phyloP scores from a whole-genome alignment of 2,888 invertebrate species.

The Boloria selene region DNA sequence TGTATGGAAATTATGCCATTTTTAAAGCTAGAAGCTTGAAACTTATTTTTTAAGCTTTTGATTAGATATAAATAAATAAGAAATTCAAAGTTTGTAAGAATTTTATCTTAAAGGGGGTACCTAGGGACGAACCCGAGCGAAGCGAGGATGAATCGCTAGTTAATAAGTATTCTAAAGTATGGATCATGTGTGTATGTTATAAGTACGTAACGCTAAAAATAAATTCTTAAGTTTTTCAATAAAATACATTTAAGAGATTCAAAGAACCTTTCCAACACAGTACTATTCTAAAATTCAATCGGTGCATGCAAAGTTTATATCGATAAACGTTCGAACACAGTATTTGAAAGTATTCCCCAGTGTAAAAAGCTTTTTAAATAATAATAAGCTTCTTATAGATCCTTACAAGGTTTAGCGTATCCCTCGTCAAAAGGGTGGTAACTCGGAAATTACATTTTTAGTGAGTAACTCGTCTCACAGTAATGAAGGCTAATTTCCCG shows the following conservation, averaged over 20 bases:
- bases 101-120: no score
- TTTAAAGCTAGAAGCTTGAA: no score
- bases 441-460: constrained; percentile 43
- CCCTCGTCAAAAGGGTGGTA: constrained; percentile 33
- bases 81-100: no score
- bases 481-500: constrained; percentile 49
- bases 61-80: no score
- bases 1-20: no score
- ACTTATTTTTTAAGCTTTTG: no score
- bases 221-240: background rate
- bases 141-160: no score
- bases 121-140: no score
- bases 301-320: background rate
- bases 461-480: constrained; percentile 40
- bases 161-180: no score
- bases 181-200: no score
- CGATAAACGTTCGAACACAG: background rate
- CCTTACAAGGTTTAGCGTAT: constrained; percentile 12
- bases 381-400: constrained; percentile 5
- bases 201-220: background rate
- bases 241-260: constrained; percentile 6
- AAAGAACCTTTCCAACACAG: constrained; percentile 3
- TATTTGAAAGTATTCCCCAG: constrained; percentile 1
- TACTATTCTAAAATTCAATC: constrained; percentile 4
- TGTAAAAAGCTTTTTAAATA: constrained; percentile 11